phyloP scores from a whole-genome alignment of 2,888 invertebrate species.

The Anthrax anthrax region DNA sequence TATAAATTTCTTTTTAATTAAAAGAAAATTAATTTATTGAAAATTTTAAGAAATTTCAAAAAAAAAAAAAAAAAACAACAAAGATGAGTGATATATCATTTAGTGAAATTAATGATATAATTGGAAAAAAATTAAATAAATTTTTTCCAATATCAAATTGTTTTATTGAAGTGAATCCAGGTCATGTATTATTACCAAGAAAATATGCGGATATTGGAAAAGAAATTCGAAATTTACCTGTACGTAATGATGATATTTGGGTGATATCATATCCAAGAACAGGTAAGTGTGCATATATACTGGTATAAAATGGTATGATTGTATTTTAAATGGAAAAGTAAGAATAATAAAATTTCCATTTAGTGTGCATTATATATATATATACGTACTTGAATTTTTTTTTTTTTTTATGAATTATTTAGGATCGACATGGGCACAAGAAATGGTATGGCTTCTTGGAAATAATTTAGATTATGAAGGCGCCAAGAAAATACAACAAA shows the following conservation, averaged over 20 bases:
- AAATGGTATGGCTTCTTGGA: conserved; percentile 83
- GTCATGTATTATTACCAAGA: conserved; percentile 52
- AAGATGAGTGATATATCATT: conserved; percentile 30
- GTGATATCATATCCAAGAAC: conserved; percentile 79
- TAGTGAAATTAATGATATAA: conserved; percentile 44
- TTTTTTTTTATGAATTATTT: background rate
- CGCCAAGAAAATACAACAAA: conserved; percentile 41
- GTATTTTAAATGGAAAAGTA: background rate
- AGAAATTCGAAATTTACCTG: conserved; percentile 54
- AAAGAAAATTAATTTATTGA: too few relatives aligned
- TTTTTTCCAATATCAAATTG: conserved; percentile 54
- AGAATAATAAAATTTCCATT: background rate
- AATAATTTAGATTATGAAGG: conserved; percentile 64
- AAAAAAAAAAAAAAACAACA: background rate
- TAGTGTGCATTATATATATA: background rate
- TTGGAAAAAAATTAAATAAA: conserved; percentile 44
- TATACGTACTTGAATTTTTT: background rate
- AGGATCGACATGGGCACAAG: conserved; percentile 89
- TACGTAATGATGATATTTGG: conserved; percentile 67
- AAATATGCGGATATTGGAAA: conserved; percentile 53
- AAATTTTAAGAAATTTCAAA: too few relatives aligned
- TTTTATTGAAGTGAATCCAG: conserved; percentile 59
- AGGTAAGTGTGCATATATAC: conserved; percentile 39
- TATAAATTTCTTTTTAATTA: too few relatives aligned
- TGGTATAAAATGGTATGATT: background rate